A percentile compares a stretch with the other conserved stretches of the same genome.
Conservation (phyloP, 1,140 invertebrate species). For the Hylaeus anthracinus region DNA sequence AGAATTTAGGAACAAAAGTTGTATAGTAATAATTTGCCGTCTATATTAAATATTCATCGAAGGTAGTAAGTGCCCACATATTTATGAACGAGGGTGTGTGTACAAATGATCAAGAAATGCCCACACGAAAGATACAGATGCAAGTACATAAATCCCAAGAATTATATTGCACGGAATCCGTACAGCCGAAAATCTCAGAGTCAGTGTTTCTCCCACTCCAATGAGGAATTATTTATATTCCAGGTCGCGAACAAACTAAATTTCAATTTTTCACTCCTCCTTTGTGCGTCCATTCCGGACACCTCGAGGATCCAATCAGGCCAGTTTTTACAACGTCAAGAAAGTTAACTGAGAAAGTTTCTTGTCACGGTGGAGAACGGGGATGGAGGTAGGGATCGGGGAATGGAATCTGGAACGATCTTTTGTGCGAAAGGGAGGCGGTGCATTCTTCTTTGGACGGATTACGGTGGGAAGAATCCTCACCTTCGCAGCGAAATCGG, state of each 20-base stretch:
- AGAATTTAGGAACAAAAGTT: no score
- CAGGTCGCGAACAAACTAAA: not conserved
- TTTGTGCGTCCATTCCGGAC: not conserved
- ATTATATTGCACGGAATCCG: no score
- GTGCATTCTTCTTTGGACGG: conserved; percentile 69
- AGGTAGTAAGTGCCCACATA: no score
- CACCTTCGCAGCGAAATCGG: conserved; percentile 45
- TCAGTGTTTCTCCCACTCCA: not conserved
- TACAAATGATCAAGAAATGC: no score
- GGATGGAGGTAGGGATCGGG: conserved; percentile 4
- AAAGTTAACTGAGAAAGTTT: conserved; percentile 21
- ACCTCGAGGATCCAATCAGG: conserved; percentile 21
- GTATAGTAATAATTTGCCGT: no score
- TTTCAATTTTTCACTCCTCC: conserved; percentile 1
- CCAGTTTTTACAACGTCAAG: conserved; percentile 1
- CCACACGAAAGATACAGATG: no score
- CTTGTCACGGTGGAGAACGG: no score
- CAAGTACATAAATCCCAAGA: no score
- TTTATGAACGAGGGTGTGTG: no score
- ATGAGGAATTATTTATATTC: not conserved
- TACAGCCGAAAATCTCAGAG: no score
- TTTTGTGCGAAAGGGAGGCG: conserved; percentile 32
- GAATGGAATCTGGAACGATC: conserved; percentile 21
- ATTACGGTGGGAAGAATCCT: conserved; percentile 68
- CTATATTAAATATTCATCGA: no score